These are phyloP conservation scores for Eulemur albifrons DNA, from an alignment of 2,797 vertebrate genomes.

Conservation along the genomic window DNA sequence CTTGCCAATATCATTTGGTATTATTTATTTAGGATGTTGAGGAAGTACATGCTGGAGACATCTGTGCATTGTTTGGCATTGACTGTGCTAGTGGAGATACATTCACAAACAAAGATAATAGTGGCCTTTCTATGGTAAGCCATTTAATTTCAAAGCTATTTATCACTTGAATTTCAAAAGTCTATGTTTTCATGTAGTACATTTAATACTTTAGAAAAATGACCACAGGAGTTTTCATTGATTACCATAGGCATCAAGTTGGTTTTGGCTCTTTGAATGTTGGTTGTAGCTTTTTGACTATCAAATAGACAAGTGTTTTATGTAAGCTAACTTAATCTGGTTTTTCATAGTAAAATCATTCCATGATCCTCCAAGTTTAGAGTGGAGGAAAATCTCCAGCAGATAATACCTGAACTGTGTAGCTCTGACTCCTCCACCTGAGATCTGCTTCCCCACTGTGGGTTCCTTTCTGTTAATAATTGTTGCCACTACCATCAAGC, in stretches of 20 bases:
- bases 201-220: not conserved
- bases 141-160: not conserved
- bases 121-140: conserved; percentile 93
- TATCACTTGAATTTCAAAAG: not conserved
- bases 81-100: conserved; percentile 98
- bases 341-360: conserved; percentile 12
- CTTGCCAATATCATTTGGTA: not conserved
- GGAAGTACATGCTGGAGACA: conserved; percentile 94
- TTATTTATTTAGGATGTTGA: conserved; percentile 90
- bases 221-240: not conserved
- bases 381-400: not conserved
- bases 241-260: not conserved
- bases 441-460: not conserved
- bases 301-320: not conserved
- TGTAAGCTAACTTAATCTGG: not conserved
- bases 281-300: not conserved
- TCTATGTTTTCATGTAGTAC: not conserved
- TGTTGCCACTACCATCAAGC: not conserved
- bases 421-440: not conserved
- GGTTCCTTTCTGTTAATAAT: not conserved
- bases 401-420: not conserved
- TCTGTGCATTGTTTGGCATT: conserved; percentile 96
- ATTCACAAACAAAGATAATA: conserved; percentile 89
- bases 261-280: not conserved
- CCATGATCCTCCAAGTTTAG: not conserved